Base-by-base conservation (phyloP, 2,797 vertebrate genomes). In the Gadopsis marmoratus region DNA sequence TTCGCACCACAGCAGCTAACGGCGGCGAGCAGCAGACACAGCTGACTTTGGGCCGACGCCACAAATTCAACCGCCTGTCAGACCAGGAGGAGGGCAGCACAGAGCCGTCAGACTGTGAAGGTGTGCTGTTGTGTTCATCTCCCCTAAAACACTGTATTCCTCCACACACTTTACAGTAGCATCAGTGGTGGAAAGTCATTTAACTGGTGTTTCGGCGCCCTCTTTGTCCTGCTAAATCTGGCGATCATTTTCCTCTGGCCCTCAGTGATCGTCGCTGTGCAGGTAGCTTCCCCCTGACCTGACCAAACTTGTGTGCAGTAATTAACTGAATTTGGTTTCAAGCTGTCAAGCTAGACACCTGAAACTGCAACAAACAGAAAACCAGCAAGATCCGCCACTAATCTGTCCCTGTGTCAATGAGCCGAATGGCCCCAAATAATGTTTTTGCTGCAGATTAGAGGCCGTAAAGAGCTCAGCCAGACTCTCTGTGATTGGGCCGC, bases 71-170 rank as follows among this genome's bases (percentile, higher is more conserved):
- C 43, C 74, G 8, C n/a, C 91, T 94, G n/a, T 95, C 95, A 4
- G 93, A 94, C 69, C 93, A 89, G 2, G 87, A 95, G 78, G 95
- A 96, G 74, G 93, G 90, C n/a, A 93, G 92, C 86, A 89, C 94
- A 0, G 95, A 96, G 81, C 93, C 90, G 0, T 96, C 96, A 1
- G 95, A 96, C 86, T 93, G 89, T 35, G 95, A 96, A 96, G 96
- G 96, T 95, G 54, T 26, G 45, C 1, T 7, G 11, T 12, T n/a
- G 8, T 14, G 13, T 45, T 45, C 14, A n/a, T 50, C 19, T 47
- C 7, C 17, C 45, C 19, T 47, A 47, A 47, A 47, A 47, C 45
- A 19, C 45, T 19, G 45, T 7, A 41, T 59, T 31, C 16, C 17
- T 33, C 14, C 7, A 10, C 4, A 35, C 7, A 35, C 51, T 9